A percentile compares a stretch with the other conserved stretches of the same genome.
Conservation (phyloP, 1,140 invertebrate genomes). For the Diorhabda carinulata region DNA sequence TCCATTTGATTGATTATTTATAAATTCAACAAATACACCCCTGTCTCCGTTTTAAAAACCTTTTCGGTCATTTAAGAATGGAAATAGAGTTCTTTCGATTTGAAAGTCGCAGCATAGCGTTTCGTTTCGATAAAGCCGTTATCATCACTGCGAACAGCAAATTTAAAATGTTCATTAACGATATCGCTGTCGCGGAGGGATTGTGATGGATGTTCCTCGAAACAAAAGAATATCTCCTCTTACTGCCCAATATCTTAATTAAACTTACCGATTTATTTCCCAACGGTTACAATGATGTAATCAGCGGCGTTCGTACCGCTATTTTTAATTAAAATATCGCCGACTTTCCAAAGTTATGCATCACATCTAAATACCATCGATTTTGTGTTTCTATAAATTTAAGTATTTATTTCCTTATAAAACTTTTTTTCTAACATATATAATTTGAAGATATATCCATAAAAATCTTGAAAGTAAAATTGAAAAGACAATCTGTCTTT, state of each 20-base stretch:
- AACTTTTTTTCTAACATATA: too few relatives aligned
- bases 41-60: not conserved
- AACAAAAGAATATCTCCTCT: constrained; percentile 47
- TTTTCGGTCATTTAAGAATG: constrained; percentile 14
- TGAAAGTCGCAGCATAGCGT: constrained; percentile 12
- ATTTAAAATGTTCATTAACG: constrained; percentile 48
- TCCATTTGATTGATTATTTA: too few relatives aligned
- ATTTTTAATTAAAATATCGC: not conserved
- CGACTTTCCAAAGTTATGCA: too few relatives aligned
- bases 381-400: too few relatives aligned
- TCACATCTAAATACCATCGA: too few relatives aligned
- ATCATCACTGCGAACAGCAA: constrained; percentile 37
- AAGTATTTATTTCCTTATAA: too few relatives aligned
- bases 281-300: constrained; percentile 10
- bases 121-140: constrained; percentile 34
- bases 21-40: not conserved
- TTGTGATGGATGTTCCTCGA: constrained; percentile 45
- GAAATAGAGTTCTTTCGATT: constrained; percentile 19
- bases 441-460: too few relatives aligned
- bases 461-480: too few relatives aligned
- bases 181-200: constrained; percentile 39
- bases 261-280: constrained; percentile 48
- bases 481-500: too few relatives aligned
- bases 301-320: constrained; percentile 4
- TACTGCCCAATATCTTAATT: constrained; percentile 49